Conservation (phyloP, 2,888 invertebrate species). For the Neelides folsomi region DNA sequence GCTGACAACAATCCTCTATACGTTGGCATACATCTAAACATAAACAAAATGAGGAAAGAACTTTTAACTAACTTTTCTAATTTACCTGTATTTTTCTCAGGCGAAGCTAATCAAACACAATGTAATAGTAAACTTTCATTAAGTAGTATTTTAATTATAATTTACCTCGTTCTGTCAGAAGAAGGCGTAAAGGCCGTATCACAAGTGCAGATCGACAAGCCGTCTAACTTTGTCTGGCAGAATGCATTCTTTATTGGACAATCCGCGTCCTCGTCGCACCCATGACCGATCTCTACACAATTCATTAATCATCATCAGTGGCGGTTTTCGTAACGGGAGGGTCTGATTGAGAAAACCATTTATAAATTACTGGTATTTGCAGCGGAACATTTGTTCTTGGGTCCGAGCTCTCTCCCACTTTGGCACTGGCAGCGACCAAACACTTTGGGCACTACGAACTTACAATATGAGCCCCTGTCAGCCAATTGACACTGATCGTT, state of each 20-base stretch:
- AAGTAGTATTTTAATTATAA: too few species aligned
- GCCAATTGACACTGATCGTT: slow-evolving; percentile 76
- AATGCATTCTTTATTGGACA: slow-evolving; percentile 28
- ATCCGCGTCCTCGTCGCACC: slow-evolving; percentile 26
- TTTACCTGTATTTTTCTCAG: too few species aligned
- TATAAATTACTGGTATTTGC: slow-evolving; percentile 24
- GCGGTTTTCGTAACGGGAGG: not conserved
- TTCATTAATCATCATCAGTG: not conserved
- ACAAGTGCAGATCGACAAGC: slow-evolving; percentile 30
- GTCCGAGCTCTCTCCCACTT: slow-evolving; percentile 34
- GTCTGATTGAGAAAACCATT: not conserved
- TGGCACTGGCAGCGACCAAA: slow-evolving; percentile 79
- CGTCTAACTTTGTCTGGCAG: slow-evolving; percentile 31
- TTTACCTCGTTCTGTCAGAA: slow-evolving; percentile 32
- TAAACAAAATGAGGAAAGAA: too few species aligned
- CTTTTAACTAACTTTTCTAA: too few species aligned
- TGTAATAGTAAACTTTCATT: too few species aligned
- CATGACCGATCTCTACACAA: slow-evolving; percentile 27
- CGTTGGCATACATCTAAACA: slow-evolving; percentile 29
- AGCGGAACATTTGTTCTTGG: slow-evolving; percentile 15
- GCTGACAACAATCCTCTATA: slow-evolving; percentile 39
- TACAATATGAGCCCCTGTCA: slow-evolving; percentile 71
- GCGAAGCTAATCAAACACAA: too few species aligned
- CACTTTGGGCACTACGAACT: slow-evolving; percentile 74
- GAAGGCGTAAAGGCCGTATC: slow-evolving; percentile 33